phyloP scores from a whole-genome alignment of 2,888 invertebrate genomes.

The Strigamia maritima region DNA sequence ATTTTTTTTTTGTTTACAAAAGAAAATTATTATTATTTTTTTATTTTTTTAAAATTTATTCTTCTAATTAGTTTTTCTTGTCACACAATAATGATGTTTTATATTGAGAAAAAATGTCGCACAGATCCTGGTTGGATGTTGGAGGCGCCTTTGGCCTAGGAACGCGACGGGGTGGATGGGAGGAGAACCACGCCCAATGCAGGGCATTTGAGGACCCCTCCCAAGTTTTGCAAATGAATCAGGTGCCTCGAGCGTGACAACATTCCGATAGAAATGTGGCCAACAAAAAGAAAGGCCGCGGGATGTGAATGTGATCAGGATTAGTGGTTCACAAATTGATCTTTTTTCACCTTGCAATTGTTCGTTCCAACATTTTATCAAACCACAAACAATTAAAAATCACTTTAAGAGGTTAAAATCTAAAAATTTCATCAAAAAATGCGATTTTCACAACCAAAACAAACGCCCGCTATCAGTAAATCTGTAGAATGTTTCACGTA shows the following conservation, averaged over 20 bases:
- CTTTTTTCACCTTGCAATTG: no score
- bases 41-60: neutral
- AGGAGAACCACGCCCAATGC: slow-evolving; percentile 9
- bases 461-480: no score
- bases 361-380: no score
- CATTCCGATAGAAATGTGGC: slow-evolving; percentile 20
- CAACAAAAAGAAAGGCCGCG: slow-evolving; percentile 16
- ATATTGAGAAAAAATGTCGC: neutral
- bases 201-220: slow-evolving; percentile 23
- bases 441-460: no score
- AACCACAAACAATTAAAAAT: no score
- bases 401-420: no score
- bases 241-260: slow-evolving; percentile 12
- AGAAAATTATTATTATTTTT: neutral
- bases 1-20: no score
- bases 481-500: no score
- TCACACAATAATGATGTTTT: neutral
- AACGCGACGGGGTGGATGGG: slow-evolving; percentile 6
- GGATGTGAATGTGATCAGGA: slow-evolving; percentile 29
- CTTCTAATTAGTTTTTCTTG: neutral
- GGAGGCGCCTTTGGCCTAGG: neutral
- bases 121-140: slow-evolving; percentile 4
- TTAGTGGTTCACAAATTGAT: slow-evolving; percentile 27
- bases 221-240: slow-evolving; percentile 20
- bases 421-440: no score